A percentile compares a stretch with the other conserved stretches of the same genome.
phyloP scores from a whole-genome alignment of 92 coral and sea anemone genomes.

The Pocillopora meandrina region DNA sequence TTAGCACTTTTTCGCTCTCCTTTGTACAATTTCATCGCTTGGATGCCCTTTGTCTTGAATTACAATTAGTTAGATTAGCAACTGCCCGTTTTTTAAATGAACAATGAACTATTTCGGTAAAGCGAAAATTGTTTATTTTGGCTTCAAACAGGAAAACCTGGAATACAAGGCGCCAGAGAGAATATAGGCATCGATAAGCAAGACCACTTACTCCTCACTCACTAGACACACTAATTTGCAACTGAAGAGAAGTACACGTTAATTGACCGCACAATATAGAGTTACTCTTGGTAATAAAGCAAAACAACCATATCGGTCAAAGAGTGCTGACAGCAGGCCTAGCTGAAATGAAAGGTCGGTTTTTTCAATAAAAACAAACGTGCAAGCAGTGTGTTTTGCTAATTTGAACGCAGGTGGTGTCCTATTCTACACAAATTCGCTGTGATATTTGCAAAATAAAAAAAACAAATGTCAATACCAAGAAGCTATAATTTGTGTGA shows the following conservation, averaged over 20 bases:
- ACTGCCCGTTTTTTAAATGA: background rate
- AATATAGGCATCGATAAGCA: background rate
- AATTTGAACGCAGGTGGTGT: background rate
- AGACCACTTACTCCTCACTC: background rate
- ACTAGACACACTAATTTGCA: background rate
- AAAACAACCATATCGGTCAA: background rate
- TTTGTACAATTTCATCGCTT: background rate
- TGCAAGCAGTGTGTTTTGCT: background rate
- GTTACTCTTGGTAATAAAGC: background rate
- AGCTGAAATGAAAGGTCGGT: background rate
- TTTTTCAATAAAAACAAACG: background rate
- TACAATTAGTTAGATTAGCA: background rate
- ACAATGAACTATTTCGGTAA: background rate
- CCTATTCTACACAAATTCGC: background rate
- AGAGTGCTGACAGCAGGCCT: background rate
- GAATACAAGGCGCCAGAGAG: background rate
- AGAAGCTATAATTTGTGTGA: background rate
- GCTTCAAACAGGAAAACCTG: background rate
- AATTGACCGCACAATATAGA: slow-evolving; percentile 13
- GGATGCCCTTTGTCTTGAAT: background rate
- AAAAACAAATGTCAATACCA: background rate
- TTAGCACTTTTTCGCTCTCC: background rate
- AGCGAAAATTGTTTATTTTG: slow-evolving; percentile 18
- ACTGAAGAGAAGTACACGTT: background rate
- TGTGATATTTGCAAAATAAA: background rate